Conservation (phyloP, 2,888 invertebrate genomes). For the Caenorhabditis uteleia region DNA sequence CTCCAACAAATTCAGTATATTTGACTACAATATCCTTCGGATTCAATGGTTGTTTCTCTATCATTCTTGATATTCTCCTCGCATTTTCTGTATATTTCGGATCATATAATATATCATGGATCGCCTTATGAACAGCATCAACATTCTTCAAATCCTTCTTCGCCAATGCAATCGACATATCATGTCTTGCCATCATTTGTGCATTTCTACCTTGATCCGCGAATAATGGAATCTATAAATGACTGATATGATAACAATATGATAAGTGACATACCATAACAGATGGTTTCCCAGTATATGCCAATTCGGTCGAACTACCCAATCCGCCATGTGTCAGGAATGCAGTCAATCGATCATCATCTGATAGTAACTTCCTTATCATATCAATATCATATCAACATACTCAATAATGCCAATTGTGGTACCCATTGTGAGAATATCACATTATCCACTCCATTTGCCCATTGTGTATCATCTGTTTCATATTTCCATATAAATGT, state of each 20-base stretch:
- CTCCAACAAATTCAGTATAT: constrained; percentile 25
- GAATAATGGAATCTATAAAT: constrained; percentile 40
- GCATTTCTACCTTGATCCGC: constrained; percentile 39
- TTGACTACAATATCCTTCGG: constrained; percentile 18
- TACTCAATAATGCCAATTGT: constrained; percentile 23
- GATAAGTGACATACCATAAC: too few species aligned
- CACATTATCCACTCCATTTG: constrained; percentile 12
- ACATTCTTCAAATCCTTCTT: constrained; percentile 25
- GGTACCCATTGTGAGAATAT: constrained; percentile 29
- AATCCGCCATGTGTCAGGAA: constrained; percentile 33
- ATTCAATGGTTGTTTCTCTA: constrained; percentile 14
- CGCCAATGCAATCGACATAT: constrained; percentile 14
- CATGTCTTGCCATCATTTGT: constrained; percentile 28
- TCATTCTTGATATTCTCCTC: constrained; percentile 4
- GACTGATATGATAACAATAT: too few species aligned
- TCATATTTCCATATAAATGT: constrained; percentile 43
- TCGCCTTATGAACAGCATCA: constrained; percentile 7
- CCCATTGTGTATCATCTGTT: constrained; percentile 13
- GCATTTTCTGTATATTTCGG: constrained; percentile 8
- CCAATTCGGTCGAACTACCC: constrained; percentile 30
- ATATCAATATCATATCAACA: too few species aligned
- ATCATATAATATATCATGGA: constrained; percentile 13
- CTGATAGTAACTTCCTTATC: too few species aligned
- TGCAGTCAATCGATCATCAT: constrained; percentile 17
- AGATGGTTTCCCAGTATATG: constrained; percentile 18